These are phyloP conservation scores for Macrosiphum euphorbiae DNA, from an alignment of 2,888 invertebrate species.

Conservation along the genomic window DNA sequence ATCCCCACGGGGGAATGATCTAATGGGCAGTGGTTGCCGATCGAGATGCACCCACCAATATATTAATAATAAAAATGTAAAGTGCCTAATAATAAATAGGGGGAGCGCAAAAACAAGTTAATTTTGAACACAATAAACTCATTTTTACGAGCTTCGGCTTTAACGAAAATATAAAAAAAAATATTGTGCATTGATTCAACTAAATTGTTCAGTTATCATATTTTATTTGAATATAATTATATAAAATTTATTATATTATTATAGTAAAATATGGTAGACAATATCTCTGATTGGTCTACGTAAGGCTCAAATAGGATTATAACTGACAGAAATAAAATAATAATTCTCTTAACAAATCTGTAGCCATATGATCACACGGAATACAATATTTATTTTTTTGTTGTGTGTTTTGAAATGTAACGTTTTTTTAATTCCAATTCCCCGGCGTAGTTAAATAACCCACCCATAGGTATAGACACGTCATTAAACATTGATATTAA, in stretches of 20 bases:
- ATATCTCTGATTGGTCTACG: background rate
- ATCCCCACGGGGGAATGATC: background rate
- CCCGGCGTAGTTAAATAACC: too few species aligned
- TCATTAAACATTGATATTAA: background rate
- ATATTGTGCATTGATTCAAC: background rate
- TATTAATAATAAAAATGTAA: background rate
- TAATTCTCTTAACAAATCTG: background rate
- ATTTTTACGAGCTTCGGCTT: background rate
- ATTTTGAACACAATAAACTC: background rate
- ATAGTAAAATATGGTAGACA: background rate
- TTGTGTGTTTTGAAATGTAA: background rate
- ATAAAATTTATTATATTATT: background rate
- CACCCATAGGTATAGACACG: background rate
- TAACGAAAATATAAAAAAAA: background rate
- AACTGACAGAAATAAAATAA: background rate
- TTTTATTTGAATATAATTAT: background rate
- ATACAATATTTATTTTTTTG: background rate
- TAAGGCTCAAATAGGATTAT: background rate
- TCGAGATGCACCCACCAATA: background rate
- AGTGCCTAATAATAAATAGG: background rate
- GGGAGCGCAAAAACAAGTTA: background rate
- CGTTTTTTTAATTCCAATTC: slow-evolving; percentile 1
- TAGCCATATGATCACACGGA: background rate
- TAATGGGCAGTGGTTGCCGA: background rate
- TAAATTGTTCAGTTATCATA: background rate